Base-by-base conservation (phyloP, 2,888 invertebrate genomes). In the Asteroscopus sphinx region DNA sequence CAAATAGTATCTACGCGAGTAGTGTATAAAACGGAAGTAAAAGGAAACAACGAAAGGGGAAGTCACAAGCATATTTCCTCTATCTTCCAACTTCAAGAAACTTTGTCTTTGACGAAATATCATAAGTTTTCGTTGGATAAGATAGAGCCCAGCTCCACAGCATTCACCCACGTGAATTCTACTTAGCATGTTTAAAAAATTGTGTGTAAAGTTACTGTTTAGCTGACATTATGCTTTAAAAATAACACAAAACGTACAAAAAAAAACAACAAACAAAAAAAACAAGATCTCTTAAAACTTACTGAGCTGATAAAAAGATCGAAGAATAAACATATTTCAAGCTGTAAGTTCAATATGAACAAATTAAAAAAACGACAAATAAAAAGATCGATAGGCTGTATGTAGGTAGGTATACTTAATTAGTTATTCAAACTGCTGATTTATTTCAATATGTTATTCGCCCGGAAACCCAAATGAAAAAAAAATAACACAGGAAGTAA, bases 1-100 rank as follows among this genome's bases (percentile, higher is more conserved):
- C 3, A 11, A 44, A 13, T 41, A 9, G 32, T 55, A n/a, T 45
- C 11, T 45, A 37, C 28, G 12, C 15, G 15, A 39, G 44, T 51
- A 39, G 25, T n/a, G n/a, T 45, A 6, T 44, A 48, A 17, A 30
- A 42, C 17, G 30, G 37, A 46, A 55, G 36, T 35, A 36, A 11
- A 44, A 35, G 49, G 49, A 69, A 57, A 65, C 62, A 52, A 51
- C 26, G 7, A 44, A 59, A 42, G 54, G 60, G 47, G 49, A 60
- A 51, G 42, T 57, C 1, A 13, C 48, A 54, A 56, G 59, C 72
- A 72, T 67, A 72, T 75, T 72, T 67, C 59, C 56, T 53, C 37
- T 49, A 48, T 74, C 58, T 58, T 47, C 28, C 28, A 45, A 44
- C 49, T 61, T 37, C 16, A 16, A 17, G 15, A 54, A 67, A 71